Base-by-base conservation (phyloP, 2,888 invertebrate genomes). In the Pinctada fucata region DNA sequence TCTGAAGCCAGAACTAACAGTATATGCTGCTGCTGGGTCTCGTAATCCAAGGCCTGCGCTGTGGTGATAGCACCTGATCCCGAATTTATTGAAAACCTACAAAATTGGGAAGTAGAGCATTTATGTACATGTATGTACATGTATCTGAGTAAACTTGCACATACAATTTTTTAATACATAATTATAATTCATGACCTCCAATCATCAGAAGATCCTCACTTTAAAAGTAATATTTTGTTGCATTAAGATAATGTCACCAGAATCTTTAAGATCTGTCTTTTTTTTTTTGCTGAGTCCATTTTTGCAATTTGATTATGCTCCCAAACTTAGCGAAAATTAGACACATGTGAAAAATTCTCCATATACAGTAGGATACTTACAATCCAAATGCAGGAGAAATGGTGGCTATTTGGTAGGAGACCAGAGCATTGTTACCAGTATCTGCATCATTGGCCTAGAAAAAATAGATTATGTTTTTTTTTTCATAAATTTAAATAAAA, bases 1-100 rank as follows among this genome's bases (percentile, higher is more conserved):
- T 88, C 87, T 8, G 80, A 78, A 0, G 87, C 86, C n/a, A 82
- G 81, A 31, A 84, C 87, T 6, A 73, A 50, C 45, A 89, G 82
- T n/a, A 78, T 58, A 71, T 87, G 84, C 51, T 69, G 74, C 0
- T n/a, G 72, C 64, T 81, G 75, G 0, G 73, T 69, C 68, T 89
- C 89, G 71, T 83, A 89, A 74, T 89, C 86, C 49, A 91, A 80
- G 0, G 84, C 74, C 65, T 68, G 73, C 2, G 67, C 75, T 3
- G 87, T 87, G 4, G 79, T 79, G 64, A 91, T 85, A 45, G 75
- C 58, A 1, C 89, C 89, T 49, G 72, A 82, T 5, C 76, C 64
- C 3, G 51, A 10, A 71, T 85, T 83, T 47, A 88, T 83, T n/a
- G 77, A 76, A 74, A 86, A 85, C 31, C 85, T 84, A 52, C 13